Base-by-base conservation (phyloP, 2,797 vertebrate genomes). In the Neostethus bicornis region DNA sequence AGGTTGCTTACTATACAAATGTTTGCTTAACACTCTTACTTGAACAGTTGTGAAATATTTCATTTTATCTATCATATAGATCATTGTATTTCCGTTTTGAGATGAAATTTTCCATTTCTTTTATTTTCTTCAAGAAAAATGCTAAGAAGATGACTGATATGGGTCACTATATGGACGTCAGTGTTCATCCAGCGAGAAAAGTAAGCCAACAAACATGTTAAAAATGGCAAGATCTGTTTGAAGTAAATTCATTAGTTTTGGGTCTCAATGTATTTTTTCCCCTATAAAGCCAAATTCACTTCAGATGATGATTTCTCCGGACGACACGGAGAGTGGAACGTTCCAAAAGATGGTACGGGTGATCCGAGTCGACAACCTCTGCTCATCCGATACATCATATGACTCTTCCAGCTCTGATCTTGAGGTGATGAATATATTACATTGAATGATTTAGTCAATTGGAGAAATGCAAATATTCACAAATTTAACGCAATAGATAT, bases 371-470 rank as follows among this genome's bases (percentile, higher is more conserved):
- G 70, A 84, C 4, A 61, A 89, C 46, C 77, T 85, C 23, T 85
- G 71, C 63, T 91, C 90, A 35, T 84, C 87, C 11, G 91, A 91
- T 49, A 86, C 87, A 17, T 89, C 86, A 42, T 90, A 78, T 0
- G 92, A 92, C 60, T 90, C 87, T 1, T 94, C 92, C 70, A 90
- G 84, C 78, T 93, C 92, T 0, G 93, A 94, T 57, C 89, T 95
- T 17, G 93, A 95, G 93, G 95, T 94, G 79, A 64, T 28, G 12
- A 48, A 0, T 43, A 35, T 25, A 46, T n/a, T 1, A 61, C 17
- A 21, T 46, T 4, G 1, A 47, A 23, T n/a, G 1, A 55, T 4
- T 25, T 0, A n/a, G 4, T n/a, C 19, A 25, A 26, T 35, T 7
- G 19, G 28, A 39, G 5, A 24, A 5, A 59, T 41, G 1, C 1